Percentiles rank a stretch among this genome's conserved stretches.
phyloP scores from a whole-genome alignment of 2,797 vertebrate genomes.

The Peromyscus nudipes region DNA sequence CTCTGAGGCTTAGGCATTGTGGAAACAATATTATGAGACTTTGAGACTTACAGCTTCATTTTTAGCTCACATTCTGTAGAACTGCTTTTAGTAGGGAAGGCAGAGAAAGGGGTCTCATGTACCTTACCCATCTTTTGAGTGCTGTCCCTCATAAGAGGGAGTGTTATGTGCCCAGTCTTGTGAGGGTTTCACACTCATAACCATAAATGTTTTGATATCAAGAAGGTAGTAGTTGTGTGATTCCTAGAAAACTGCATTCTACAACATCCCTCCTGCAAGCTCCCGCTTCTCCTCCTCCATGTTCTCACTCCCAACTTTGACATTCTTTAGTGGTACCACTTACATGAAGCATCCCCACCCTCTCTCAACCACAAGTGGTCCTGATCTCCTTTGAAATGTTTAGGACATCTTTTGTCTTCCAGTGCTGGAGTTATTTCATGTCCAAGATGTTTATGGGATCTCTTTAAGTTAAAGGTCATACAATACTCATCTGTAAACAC shows the following conservation, averaged over 20 bases:
- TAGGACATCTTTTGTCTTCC: not conserved
- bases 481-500: not conserved
- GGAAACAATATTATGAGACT: not conserved
- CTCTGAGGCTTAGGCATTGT: not conserved
- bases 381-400: not conserved
- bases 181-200: not conserved
- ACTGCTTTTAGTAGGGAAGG: not conserved
- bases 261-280: not conserved
- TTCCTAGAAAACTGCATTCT: not conserved
- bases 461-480: not conserved
- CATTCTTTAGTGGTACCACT: not conserved
- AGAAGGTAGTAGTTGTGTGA: not conserved
- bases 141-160: too few species aligned
- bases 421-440: not conserved
- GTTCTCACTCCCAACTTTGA: not conserved
- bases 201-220: not conserved
- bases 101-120: not conserved
- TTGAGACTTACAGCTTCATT: not conserved
- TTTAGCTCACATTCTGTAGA: not conserved
- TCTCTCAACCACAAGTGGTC: not conserved
- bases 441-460: not conserved
- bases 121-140: not conserved
- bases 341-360: too few species aligned
- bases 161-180: not conserved
- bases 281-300: not conserved